Base-by-base conservation (phyloP, 2,888 invertebrate genomes). In the Eupelmus urozonus region DNA sequence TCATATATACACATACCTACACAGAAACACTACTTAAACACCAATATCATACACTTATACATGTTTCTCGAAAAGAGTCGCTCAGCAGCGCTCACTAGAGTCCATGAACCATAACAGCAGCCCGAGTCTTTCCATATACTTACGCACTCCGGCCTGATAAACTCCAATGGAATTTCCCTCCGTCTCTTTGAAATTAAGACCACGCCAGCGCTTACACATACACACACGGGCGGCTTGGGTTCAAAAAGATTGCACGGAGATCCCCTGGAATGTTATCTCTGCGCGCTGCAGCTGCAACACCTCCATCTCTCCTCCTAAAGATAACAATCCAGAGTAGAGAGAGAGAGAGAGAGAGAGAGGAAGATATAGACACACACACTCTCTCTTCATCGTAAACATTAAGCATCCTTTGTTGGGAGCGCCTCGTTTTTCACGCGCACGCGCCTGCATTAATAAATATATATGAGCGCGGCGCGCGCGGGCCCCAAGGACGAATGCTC, bases 191-290 rank as follows among this genome's bases (percentile, higher is more conserved):
- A 34, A 45, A 45, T 45, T 45, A 45, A 13, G 16, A 16, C 16
- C 4, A 45, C 2, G 16, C 16, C 16, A 45, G 13, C 2, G 16
- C 16, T 13, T 45, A 16, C 13, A 45, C 9, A 45, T 13, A 45
- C 45, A 45, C 53, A 4, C 53, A 53, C 4, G 16, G 7, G 18
- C 53, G 53, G 20, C 9, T 2, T 11, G 40, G 16, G 20, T 53
- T 29, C 16, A 25, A 34, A 53, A 67, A 53, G 16, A n/a, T n/a
- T n/a, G 34, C 65, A 20, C 11, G 23, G 20, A 27, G 53, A 53
- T 20, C 18, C 40, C 29, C n/a, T 49, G 62, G 51, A 71, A 71
- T 62, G 34, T 71, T 71, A 71, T 71, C 71, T 71, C 25, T 16
- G 9, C 18, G 29, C 23, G 23, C 1, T 34, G 49, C 62, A 62